Base-by-base conservation (phyloP, 2,888 invertebrate species). In the Ormyrus nitidulus region DNA sequence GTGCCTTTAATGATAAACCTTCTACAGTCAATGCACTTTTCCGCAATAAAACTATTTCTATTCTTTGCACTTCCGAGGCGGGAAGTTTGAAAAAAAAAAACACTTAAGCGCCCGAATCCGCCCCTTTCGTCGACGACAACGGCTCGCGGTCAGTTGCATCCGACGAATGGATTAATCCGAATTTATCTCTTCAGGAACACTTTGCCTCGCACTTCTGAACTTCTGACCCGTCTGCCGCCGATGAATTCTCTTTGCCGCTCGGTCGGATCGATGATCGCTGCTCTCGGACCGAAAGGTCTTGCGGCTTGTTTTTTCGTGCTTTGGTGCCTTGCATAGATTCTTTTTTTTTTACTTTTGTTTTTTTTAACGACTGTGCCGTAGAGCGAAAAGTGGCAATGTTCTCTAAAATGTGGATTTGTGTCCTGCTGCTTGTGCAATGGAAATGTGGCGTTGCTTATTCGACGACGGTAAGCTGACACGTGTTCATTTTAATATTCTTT, bases 151-250 rank as follows among this genome's bases (percentile, higher is more conserved):
- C 34, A 68, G 19, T 62, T 70, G 68, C 71, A 75, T 72, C 13
- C 74, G 56, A 53, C 77, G 73, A 81, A 77, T 70, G 75, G 44
- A 72, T 79, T 84, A 85, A 87, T 85, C 86, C 78, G 77, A 82
- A 79, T 84, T 86, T 87, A 85, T 86, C 84, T 78, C 77, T 62
- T 66, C 62, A 79, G 79, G 82, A 86, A 81, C 84, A 81, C 83
- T 87, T 86, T 84, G 85, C 84, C 83, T 85, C 79, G 80, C 82
- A 84, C 86, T 87, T 86, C 84, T 87, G 89, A 87, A 87, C 87
- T 88, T 85, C 83, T 85, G 87, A 86, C 85, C 86, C 83, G 82
- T 66, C 81, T 81, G 82, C 76, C 69, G 65, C 70, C 77, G 81
- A 85, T 83, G 83, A 85, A 84, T 86, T 84, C 84, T 75, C 68